Conservation (phyloP, 1,140 invertebrate species). For the Drosophila equinoxialis region DNA sequence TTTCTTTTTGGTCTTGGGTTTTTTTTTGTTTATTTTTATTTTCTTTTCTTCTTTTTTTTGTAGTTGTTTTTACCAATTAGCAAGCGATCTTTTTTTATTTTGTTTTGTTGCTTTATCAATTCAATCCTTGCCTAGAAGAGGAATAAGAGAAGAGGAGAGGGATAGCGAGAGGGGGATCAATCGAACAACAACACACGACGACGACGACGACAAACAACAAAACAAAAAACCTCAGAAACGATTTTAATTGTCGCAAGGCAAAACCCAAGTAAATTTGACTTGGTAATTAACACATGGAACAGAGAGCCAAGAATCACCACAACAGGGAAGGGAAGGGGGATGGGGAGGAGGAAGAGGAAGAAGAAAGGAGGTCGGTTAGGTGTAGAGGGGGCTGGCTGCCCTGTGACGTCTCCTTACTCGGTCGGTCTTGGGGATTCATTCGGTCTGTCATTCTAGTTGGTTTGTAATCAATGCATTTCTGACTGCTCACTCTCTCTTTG, state of each 20-base stretch:
- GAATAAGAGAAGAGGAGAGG: background rate
- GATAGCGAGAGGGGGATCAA: background rate
- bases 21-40: constrained; percentile 29
- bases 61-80: constrained; percentile 11
- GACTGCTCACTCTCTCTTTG: too few species aligned
- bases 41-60: background rate
- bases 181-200: background rate
- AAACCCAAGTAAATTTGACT: constrained; percentile 68
- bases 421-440: background rate
- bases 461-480: background rate
- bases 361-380: background rate
- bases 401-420: too few species aligned
- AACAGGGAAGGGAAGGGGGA: background rate
- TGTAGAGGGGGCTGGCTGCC: background rate
- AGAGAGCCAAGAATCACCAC: background rate
- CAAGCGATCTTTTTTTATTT: background rate
- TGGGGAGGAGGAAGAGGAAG: background rate
- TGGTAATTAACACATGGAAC: constrained; percentile 73
- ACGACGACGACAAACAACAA: background rate
- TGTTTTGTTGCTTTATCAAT: background rate
- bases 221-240: constrained; percentile 30
- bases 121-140: constrained; percentile 3
- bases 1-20: constrained; percentile 25
- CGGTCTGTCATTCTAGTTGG: constrained; percentile 1
- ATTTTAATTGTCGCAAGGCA: constrained; percentile 63